A percentile compares a stretch with the other conserved stretches of the same genome.
phyloP scores from a whole-genome alignment of 2,797 vertebrate genomes.

The Platyrinchus mystaceus region DNA sequence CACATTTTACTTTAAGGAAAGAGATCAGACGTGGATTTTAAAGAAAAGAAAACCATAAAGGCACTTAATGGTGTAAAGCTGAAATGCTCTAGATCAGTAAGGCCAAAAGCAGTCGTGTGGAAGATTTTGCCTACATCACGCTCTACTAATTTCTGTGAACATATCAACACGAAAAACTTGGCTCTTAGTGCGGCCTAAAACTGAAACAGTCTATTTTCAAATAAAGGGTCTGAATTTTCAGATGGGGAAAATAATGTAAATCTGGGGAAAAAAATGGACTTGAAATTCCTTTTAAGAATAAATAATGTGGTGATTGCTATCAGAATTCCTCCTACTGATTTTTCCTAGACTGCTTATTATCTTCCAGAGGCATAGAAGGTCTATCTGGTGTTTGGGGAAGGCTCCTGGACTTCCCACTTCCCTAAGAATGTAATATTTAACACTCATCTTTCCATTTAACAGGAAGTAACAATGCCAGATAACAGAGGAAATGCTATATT shows the following conservation, averaged over 20 bases:
- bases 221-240: neutral
- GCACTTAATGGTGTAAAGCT: neutral
- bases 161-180: neutral
- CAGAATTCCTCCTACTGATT: neutral
- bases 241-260: neutral
- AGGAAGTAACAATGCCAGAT: neutral
- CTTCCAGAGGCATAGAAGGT: neutral
- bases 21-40: neutral
- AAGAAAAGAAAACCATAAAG: neutral
- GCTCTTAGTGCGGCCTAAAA: neutral
- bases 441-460: neutral
- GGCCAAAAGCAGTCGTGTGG: neutral
- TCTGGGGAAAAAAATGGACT: neutral
- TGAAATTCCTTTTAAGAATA: neutral
- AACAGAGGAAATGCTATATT: constrained; percentile 12
- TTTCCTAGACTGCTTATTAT: neutral
- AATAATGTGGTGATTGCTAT: neutral
- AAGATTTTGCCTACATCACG: constrained; percentile 31
- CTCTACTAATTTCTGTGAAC: constrained; percentile 55
- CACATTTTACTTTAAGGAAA: neutral
- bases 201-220: neutral
- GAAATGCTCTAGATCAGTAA: constrained; percentile 14
- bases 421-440: neutral
- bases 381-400: neutral
- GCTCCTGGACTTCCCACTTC: neutral